phyloP scores from a whole-genome alignment of 2,797 vertebrate species.

The Lophius americanus region DNA sequence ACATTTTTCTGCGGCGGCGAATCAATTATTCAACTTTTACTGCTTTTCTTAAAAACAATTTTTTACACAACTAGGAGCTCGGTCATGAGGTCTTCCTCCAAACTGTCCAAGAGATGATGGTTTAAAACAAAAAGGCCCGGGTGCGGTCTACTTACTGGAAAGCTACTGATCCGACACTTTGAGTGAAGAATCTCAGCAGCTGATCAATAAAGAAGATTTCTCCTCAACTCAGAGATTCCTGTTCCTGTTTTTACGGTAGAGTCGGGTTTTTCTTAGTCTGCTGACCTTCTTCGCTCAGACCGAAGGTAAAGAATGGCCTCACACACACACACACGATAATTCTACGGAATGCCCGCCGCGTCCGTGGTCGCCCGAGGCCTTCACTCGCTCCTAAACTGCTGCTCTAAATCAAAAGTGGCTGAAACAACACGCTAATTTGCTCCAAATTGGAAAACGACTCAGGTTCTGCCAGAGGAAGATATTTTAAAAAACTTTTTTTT shows the following conservation, averaged over 20 bases:
- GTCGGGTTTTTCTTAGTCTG: too few species aligned
- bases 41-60: too few species aligned
- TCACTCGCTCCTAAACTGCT: slow-evolving; percentile 2
- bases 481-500: too few species aligned
- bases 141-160: neutral
- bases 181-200: too few species aligned
- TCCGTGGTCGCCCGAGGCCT: slow-evolving; percentile 43
- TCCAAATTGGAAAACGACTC: slow-evolving; percentile 18
- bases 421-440: slow-evolving; percentile 34
- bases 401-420: slow-evolving; percentile 29
- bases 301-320: slow-evolving; percentile 43
- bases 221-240: too few species aligned
- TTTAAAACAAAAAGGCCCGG: neutral
- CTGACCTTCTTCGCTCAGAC: slow-evolving; percentile 54
- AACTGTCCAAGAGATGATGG: neutral
- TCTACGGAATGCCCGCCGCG: slow-evolving; percentile 43
- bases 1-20: too few species aligned
- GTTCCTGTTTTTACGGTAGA: too few species aligned
- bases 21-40: too few species aligned
- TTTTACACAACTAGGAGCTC: neutral
- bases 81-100: slow-evolving; percentile 7
- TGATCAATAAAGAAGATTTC: too few species aligned
- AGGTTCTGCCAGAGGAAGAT: too few species aligned
- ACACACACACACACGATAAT: slow-evolving; percentile 51
- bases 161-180: slow-evolving; percentile 6